Percentiles rank a stretch among this genome's conserved stretches.
phyloP scores from a whole-genome alignment of 2,797 vertebrate genomes.

The Antrozous pallidus region DNA sequence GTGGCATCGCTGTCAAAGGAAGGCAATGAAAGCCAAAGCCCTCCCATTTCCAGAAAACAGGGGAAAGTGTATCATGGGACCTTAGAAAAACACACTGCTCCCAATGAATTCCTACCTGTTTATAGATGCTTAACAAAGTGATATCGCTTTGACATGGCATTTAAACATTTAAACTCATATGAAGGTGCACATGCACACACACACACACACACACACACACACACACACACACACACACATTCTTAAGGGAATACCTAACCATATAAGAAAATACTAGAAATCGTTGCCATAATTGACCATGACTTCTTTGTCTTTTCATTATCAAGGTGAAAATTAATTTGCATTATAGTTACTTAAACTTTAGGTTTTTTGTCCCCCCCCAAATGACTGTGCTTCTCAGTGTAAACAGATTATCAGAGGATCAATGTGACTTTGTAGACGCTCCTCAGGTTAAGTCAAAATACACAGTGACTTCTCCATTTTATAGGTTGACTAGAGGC shows the following conservation, averaged over 20 bases:
- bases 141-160: neutral
- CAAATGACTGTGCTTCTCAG: neutral
- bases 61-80: slow-evolving; percentile 46
- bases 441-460: neutral
- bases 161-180: neutral
- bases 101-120: slow-evolving; percentile 11
- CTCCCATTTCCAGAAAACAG: slow-evolving; percentile 74
- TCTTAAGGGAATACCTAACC: neutral
- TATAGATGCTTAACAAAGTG: slow-evolving; percentile 40
- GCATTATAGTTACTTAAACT: slow-evolving; percentile 27
- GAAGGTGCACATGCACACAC: too few species aligned
- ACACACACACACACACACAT: neutral
- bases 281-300: neutral
- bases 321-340: slow-evolving; percentile 43
- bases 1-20: slow-evolving; percentile 80
- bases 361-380: neutral
- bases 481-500: neutral
- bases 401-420: neutral
- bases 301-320: slow-evolving; percentile 25
- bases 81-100: slow-evolving; percentile 41
- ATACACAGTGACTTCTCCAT: neutral
- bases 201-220: neutral
- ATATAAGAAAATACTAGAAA: neutral
- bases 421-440: neutral
- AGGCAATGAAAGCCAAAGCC: slow-evolving; percentile 71